Evolutionary conservation across 2,888 invertebrate genomes (phyloP), one percentile per base, ranked within the genome.

Genomic region (Oxystoma pomonae): DNA sequence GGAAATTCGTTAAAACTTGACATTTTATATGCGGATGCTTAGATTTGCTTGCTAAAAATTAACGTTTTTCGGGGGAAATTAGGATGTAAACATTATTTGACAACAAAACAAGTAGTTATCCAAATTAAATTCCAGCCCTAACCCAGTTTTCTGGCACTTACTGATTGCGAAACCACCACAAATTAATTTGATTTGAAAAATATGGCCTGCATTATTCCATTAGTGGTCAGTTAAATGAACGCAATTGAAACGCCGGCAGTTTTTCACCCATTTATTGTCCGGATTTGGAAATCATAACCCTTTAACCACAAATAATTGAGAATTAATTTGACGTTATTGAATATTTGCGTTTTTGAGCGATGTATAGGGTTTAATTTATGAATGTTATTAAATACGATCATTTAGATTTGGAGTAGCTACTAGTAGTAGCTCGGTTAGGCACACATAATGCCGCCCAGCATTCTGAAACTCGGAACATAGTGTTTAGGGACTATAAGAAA

Each of bases 161-260:
- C 35, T 35, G 35, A 35, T 35, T 35, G 35, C 35, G 35, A 7
- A 53, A 53, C 19, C 17, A 16, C 53, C 7, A 19, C 53, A 53
- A 53, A 53, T 53, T 53, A 53, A 53, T 53, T 53, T 19, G 53
- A 53, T 17, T 53, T n/a, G 53, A 53, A 53, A 53, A 53, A 53
- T 53, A 53, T 53, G 16, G 53, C 53, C 53, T 3, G 53, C 53
- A 53, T 53, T 53, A 19, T 53, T 53, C 19, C 53, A 53, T 53
- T 53, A 53, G 19, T 53, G 16, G 16, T 3, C 16, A 17, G 16
- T 53, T 9, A 19, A 53, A 53, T 19, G 53, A 53, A 19, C 19
- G 53, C 19, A 53, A 53, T 17, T 53, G 53, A 53, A 53, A 53
- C 35, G 35, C 35, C 35, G 35, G 35, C 35, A 35, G 35, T 35